Conservation (phyloP, 2,888 invertebrate genomes). For the Drosophila mayaguana region DNA sequence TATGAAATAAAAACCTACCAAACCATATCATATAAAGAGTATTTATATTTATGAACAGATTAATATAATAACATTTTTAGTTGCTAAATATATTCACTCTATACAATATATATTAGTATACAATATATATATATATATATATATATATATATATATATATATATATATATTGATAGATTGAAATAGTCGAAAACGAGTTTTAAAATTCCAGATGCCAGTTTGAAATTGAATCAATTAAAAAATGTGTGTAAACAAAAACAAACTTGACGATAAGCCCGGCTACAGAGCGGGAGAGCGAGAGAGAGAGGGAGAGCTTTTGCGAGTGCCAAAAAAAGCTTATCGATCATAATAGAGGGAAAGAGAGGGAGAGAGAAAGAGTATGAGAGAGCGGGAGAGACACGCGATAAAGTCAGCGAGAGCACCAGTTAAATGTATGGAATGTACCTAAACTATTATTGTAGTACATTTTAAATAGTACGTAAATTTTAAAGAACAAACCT, state of each 20-base stretch:
- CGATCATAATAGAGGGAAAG: background rate
- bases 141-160: no score
- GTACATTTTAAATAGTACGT: no score
- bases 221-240: conserved; percentile 42
- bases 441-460: background rate
- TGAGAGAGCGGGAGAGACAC: background rate
- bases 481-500: no score
- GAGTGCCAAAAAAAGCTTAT: background rate
- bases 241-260: background rate
- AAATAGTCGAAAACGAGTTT: background rate
- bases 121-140: no score
- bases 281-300: background rate
- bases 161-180: background rate
- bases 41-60: background rate
- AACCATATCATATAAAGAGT: no score
- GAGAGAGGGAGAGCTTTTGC: background rate
- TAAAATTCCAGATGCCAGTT: background rate
- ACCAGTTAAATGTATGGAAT: background rate
- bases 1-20: no score
- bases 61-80: background rate
- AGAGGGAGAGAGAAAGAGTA: background rate
- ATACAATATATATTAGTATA: background rate
- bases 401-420: background rate
- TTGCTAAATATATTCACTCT: background rate
- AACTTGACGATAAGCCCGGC: conserved; percentile 5